These are phyloP conservation scores for Schizotus pectinicornis DNA, from an alignment of 2,888 invertebrate genomes.

Conservation along the genomic window DNA sequence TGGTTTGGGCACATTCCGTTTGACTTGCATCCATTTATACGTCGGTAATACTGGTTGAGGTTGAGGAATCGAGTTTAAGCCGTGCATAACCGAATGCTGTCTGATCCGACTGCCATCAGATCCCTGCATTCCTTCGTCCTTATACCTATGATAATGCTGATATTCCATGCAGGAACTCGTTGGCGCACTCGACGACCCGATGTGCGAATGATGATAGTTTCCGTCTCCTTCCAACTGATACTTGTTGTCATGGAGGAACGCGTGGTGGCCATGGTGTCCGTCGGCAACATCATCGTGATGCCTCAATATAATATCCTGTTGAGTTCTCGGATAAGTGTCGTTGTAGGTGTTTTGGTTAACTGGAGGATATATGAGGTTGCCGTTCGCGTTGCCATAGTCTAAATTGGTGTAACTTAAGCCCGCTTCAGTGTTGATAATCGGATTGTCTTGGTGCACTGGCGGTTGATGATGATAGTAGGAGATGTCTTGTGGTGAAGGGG, in stretches of 20 bases:
- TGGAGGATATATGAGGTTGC: conserved; percentile 45
- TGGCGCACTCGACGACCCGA: conserved; percentile 46
- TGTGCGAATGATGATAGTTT: conserved; percentile 57
- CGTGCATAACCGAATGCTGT: conserved; percentile 52
- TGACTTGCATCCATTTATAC: conserved; percentile 99
- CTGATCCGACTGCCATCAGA: conserved; percentile 47
- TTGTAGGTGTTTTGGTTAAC: conserved; percentile 50
- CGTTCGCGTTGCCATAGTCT: conserved; percentile 70
- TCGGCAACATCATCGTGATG: conserved; percentile 65
- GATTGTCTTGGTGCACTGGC: conserved; percentile 57
- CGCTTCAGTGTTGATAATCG: conserved; percentile 82
- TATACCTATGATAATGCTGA: conserved; percentile 65
- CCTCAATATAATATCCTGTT: conserved; percentile 51
- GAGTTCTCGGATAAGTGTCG: conserved; percentile 44
- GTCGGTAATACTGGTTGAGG: conserved; percentile 78
- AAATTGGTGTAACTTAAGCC: conserved; percentile 90
- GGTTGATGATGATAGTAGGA: conserved; percentile 61
- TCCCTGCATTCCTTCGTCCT: conserved; percentile 61
- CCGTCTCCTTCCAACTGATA: conserved; percentile 54
- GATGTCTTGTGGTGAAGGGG: conserved; percentile 56
- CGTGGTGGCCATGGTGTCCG: conserved; percentile 59
- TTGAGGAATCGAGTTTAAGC: conserved; percentile 51
- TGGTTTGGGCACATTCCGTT: conserved; percentile 94
- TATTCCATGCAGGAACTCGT: conserved; percentile 66
- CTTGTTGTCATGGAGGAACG: conserved; percentile 62